These are phyloP conservation scores for Oceanites oceanicus DNA, from an alignment of 2,113 vertebrate genomes.

Conservation along the genomic window DNA sequence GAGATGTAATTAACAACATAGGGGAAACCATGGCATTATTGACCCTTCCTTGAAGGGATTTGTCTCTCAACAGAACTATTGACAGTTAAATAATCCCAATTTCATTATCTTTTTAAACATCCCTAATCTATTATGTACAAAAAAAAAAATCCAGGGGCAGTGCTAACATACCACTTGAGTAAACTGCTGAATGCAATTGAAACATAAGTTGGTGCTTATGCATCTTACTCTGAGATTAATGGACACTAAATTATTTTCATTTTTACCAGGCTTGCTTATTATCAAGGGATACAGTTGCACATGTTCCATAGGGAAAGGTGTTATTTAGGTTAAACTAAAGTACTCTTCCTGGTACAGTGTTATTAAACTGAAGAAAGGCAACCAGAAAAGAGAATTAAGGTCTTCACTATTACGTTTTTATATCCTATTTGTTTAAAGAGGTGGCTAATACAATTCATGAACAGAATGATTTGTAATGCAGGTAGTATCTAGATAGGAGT, in stretches of 20 bases:
- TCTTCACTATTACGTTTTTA: not conserved
- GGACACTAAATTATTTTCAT: not conserved
- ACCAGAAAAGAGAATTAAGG: not conserved
- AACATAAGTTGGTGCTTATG: not conserved
- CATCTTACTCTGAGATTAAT: not conserved
- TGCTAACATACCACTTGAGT: not conserved
- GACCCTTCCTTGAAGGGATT: slow-evolving; percentile 36
- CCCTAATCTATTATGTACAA: not conserved
- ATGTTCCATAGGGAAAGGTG: not conserved
- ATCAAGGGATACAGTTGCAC: not conserved
- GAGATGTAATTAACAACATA: not conserved
- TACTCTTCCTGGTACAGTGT: not conserved
- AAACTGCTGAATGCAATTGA: not conserved
- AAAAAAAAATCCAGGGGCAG: not conserved
- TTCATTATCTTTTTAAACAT: slow-evolving; percentile 50
- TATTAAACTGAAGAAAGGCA: not conserved
- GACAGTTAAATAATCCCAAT: slow-evolving; percentile 7
- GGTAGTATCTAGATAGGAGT: not conserved
- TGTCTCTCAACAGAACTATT: slow-evolving; percentile 13
- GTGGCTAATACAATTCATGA: not conserved
- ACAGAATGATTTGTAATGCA: not conserved
- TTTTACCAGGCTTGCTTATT: slow-evolving; percentile 19
- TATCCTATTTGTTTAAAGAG: not conserved
- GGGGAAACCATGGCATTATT: not conserved
- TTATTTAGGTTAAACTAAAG: not conserved